Percentiles rank a stretch among this genome's conserved stretches.
phyloP scores from a whole-genome alignment of 2,888 invertebrate species.

The Ophion costatus region DNA sequence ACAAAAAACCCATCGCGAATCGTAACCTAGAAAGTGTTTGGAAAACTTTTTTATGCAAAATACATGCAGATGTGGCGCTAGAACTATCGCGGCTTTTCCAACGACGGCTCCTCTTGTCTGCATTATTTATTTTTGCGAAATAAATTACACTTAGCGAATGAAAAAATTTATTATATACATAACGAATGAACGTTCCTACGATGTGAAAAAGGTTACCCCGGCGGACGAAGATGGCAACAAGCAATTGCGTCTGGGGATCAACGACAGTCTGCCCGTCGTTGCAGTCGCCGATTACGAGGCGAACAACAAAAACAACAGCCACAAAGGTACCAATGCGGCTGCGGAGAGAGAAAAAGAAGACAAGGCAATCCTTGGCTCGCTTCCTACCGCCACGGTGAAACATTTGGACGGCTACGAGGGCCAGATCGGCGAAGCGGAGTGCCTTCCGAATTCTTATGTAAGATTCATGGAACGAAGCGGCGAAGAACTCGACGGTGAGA shows the following conservation, averaged over 20 bases:
- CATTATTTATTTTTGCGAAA: background rate
- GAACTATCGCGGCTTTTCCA: background rate
- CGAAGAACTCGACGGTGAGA: constrained; percentile 96
- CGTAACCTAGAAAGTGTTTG: background rate
- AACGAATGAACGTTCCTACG: background rate
- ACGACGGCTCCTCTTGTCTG: background rate
- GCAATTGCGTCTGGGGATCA: constrained; percentile 84
- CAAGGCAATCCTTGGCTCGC: constrained; percentile 76
- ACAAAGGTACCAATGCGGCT: constrained; percentile 74
- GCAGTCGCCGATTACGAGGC: constrained; percentile 87
- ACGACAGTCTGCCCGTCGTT: constrained; percentile 88
- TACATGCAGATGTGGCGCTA: background rate
- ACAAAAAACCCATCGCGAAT: background rate
- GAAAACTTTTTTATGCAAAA: background rate
- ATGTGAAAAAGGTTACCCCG: constrained; percentile 73
- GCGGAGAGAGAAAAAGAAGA: constrained; percentile 80
- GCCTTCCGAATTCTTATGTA: constrained; percentile 94
- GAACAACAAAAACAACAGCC: constrained; percentile 66
- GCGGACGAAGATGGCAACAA: constrained; percentile 81
- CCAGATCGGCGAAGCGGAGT: constrained; percentile 88
- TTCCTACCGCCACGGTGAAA: constrained; percentile 80
- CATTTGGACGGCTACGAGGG: constrained; percentile 80
- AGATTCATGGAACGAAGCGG: constrained; percentile 97
- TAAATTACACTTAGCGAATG: background rate
- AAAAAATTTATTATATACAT: background rate